These are phyloP conservation scores for Saimiri boliviensis DNA, from an alignment of 2,113 vertebrate genomes.

Conservation along the genomic window DNA sequence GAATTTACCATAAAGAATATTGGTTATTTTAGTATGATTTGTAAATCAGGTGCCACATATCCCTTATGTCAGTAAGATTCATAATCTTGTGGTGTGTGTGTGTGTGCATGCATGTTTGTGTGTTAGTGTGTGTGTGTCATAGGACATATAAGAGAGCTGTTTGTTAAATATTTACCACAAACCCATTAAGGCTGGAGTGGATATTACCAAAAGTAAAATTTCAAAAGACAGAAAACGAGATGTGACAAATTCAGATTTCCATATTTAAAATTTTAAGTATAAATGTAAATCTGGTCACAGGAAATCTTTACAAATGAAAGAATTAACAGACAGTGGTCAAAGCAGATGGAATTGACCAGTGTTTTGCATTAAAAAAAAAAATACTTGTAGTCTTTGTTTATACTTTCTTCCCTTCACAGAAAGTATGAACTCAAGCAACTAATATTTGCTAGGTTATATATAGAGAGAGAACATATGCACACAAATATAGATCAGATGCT, in stretches of 20 bases:
- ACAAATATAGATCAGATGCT: neutral
- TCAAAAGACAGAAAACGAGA: conserved; percentile 18
- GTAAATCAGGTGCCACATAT: neutral
- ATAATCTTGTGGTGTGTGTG: neutral
- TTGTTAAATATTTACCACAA: neutral
- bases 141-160: neutral
- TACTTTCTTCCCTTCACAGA: neutral
- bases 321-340: conserved; percentile 11
- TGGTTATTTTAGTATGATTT: neutral
- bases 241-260: neutral
- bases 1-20: neutral
- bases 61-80: neutral
- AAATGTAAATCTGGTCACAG: conserved; percentile 2
- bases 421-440: neutral
- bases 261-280: conserved; percentile 9
- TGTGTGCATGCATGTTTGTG: neutral
- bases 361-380: neutral
- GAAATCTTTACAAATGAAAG: conserved; percentile 33
- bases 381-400: neutral
- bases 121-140: neutral
- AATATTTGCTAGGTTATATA: neutral
- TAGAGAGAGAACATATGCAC: neutral
- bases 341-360: neutral
- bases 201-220: conserved; percentile 10
- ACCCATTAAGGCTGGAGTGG: neutral